Base-by-base conservation (phyloP, 2,797 vertebrate species). In the Chelon auratus region DNA sequence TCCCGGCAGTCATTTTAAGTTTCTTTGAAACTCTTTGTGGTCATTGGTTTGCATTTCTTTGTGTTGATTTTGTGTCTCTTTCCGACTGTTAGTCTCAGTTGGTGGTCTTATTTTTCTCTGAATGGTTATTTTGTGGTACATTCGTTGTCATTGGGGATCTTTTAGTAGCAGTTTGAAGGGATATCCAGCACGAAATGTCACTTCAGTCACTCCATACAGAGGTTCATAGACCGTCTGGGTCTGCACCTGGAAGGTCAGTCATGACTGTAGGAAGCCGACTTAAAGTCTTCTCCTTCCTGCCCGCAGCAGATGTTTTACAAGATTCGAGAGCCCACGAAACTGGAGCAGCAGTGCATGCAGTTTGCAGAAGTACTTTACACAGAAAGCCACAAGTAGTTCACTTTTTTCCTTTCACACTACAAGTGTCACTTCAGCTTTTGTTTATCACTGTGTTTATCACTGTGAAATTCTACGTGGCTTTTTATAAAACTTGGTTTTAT, bases 301-400 rank as follows among this genome's bases (percentile, higher is more conserved):
- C 10, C 4, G 4, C 39, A 57, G 54, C 48, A 39, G 68, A 13
- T 65, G 36, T 67, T 20, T 20, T 20, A 58, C 52, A 56, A 10
- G 17, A 57, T 17, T 20, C 3, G n/a, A 42, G 6, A 15, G 45
- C 9, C 36, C 3, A 52, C 63, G 40, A 61, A 2, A 33, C 18
- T 0, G 0, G 37, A 60, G 58, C 40, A 48, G 54, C 30, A 37
- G 51, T 50, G 78, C 9, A 0, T 67, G 22, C 8, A 67, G 39
- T 75, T 84, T 78, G 55, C 67, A 79, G 64, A 4, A 55, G 43
- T 6, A 20, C 17, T 37, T 50, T 0, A 56, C 9, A 57, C 26
- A 37, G 1, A 1, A 8, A 26, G 15, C 3, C 1, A 39, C 5
- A 55, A 52, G 30, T 33, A 40, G 24, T 26, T 68, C 3, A 24